Evolutionary conservation across 2,113 vertebrate genomes (phyloP).

Genomic region (Petromus typicus): DNA sequence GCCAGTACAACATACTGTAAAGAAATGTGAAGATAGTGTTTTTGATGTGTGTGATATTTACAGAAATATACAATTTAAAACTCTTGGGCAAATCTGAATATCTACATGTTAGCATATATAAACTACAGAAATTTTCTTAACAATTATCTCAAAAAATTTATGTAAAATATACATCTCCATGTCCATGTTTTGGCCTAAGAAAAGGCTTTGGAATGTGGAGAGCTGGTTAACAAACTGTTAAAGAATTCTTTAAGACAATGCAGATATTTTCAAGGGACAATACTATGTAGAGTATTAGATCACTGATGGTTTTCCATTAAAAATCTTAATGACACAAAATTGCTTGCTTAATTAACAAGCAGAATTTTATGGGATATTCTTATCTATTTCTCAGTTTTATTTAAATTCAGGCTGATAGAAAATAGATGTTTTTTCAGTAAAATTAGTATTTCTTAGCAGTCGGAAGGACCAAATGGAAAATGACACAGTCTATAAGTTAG

Average conservation of each 20-base stretch:
- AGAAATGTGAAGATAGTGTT: not conserved
- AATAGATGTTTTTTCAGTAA: not conserved
- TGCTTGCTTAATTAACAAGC: not conserved
- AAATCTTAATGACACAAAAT: not conserved
- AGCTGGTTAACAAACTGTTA: not conserved
- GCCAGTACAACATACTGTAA: not conserved
- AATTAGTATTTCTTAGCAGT: conserved; percentile 28
- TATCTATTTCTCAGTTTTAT: not conserved
- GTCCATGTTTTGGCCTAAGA: not conserved
- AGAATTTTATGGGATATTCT: not conserved
- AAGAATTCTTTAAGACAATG: not conserved
- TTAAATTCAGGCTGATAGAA: not conserved
- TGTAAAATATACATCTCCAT: conserved; percentile 3
- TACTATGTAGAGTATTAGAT: not conserved
- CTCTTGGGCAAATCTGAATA: conserved; percentile 60
- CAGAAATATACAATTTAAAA: conserved; percentile 1
- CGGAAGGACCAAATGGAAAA: not conserved
- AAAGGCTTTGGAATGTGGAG: not conserved
- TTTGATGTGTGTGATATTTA: not conserved
- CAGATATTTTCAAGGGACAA: not conserved
- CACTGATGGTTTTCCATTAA: not conserved
- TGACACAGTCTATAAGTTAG: not conserved
- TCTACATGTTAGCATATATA: conserved; percentile 23
- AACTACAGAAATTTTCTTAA: not conserved
- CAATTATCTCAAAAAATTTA: not conserved